A percentile compares a stretch with the other conserved stretches of the same genome.
These are phyloP conservation scores for Plestiodon gilberti DNA, from an alignment of 2,113 vertebrate species.

Conservation along the genomic window DNA sequence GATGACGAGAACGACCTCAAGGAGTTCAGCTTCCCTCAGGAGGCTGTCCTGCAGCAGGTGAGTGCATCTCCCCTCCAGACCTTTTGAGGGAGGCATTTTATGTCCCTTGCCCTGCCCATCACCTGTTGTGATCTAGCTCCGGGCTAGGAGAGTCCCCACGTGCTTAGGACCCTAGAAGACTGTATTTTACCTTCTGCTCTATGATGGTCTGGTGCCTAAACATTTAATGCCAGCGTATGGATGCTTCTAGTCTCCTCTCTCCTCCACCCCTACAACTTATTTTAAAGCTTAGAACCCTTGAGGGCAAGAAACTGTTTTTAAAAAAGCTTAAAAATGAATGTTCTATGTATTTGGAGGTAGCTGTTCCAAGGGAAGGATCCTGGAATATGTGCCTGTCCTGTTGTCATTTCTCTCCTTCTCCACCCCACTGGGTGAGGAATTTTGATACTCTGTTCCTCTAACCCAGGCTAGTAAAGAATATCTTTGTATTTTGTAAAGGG, in stretches of 20 bases:
- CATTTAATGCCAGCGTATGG: background rate
- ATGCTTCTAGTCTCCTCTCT: background rate
- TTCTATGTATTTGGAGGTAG: background rate
- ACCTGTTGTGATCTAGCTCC: too few relatives aligned
- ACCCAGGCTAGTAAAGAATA: background rate
- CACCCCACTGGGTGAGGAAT: background rate
- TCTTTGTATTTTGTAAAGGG: background rate
- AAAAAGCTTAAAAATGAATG: background rate
- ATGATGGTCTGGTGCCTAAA: background rate
- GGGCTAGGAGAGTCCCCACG: too few relatives aligned
- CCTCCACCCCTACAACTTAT: too few relatives aligned
- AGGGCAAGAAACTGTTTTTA: background rate
- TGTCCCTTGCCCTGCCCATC: background rate
- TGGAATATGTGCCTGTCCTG: background rate
- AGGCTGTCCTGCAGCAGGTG: slow-evolving; percentile 77
- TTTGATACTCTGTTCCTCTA: background rate
- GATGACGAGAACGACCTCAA: slow-evolving; percentile 75
- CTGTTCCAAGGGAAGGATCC: background rate
- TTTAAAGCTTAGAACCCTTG: too few relatives aligned
- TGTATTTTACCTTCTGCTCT: background rate
- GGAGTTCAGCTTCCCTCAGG: slow-evolving; percentile 75
- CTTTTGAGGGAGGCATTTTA: background rate
- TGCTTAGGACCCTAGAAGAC: background rate
- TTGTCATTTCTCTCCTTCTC: background rate
- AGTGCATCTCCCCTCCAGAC: background rate